Conservation (phyloP, 35 echinoderm and acorn worm genomes). For the Apostichopus japonicus region DNA sequence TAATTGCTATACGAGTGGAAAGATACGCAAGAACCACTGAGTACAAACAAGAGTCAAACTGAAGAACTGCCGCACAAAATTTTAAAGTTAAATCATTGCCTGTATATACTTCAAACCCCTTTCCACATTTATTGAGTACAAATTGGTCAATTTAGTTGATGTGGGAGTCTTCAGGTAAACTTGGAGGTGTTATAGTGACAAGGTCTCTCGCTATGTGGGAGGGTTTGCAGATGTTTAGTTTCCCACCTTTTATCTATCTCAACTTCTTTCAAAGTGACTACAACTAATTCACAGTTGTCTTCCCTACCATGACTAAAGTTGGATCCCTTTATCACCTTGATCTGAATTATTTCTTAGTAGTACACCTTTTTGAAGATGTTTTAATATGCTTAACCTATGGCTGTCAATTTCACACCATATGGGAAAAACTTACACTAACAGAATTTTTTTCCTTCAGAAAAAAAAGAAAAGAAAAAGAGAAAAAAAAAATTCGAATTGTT, state of each 20-base stretch:
- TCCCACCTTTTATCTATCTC: neutral
- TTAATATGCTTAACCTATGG: neutral
- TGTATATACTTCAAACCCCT: too few relatives aligned
- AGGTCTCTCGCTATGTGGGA: neutral
- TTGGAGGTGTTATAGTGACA: neutral
- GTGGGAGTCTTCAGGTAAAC: too few relatives aligned
- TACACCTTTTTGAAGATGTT: neutral
- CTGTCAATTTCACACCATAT: slow-evolving; percentile 4
- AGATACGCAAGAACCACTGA: too few relatives aligned
- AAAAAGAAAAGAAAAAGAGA: neutral
- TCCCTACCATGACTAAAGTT: neutral
- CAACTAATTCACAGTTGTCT: neutral
- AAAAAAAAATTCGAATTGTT: neutral
- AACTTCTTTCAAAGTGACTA: neutral
- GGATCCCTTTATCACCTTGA: neutral
- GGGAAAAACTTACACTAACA: slow-evolving; percentile 1
- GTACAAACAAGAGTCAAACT: too few relatives aligned
- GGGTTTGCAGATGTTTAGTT: neutral
- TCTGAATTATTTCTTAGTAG: neutral
- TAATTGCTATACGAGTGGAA: too few relatives aligned
- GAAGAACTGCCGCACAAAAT: too few relatives aligned
- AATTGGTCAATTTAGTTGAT: too few relatives aligned
- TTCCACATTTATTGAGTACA: too few relatives aligned
- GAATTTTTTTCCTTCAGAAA: neutral
- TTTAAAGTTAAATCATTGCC: too few relatives aligned